phyloP scores from a whole-genome alignment of 2,888 invertebrate species.

The Hymenopus coronatus region DNA sequence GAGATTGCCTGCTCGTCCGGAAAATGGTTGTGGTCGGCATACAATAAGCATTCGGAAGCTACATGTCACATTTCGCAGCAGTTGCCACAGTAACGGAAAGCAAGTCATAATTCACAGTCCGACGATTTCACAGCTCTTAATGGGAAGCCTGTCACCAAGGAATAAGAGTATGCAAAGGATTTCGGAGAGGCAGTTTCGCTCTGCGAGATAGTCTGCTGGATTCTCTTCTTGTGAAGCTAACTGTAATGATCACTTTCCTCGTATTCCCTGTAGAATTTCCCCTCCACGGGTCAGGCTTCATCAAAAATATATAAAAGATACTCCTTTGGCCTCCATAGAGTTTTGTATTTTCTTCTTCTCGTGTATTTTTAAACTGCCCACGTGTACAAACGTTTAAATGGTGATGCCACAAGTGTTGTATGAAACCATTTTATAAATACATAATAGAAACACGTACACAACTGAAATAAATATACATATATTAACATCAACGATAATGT shows the following conservation, averaged over 20 bases:
- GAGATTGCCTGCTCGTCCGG: neutral
- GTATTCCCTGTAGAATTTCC: neutral
- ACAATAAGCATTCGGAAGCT: neutral
- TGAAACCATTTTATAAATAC: too few species aligned
- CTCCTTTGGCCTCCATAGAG: neutral
- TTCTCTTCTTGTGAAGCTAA: neutral
- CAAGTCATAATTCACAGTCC: neutral
- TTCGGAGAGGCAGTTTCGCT: neutral
- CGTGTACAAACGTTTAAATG: too few species aligned
- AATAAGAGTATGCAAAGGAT: neutral
- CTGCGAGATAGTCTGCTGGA: too few species aligned
- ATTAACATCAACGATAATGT: too few species aligned
- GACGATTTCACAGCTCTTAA: neutral
- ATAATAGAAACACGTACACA: too few species aligned
- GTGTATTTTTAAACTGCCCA: neutral
- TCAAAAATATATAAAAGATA: neutral
- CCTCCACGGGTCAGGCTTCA: neutral
- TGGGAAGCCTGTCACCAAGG: neutral
- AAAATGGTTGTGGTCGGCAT: neutral
- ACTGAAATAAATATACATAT: too few species aligned
- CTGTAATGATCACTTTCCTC: neutral
- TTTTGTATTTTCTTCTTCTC: neutral
- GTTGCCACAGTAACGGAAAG: neutral
- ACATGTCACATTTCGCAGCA: neutral
- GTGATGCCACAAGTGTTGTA: too few species aligned